Evolutionary conservation across 2,797 vertebrate species (phyloP), one percentile per base, ranked within the genome.

Genomic region (Hephaestus fuliginosus): DNA sequence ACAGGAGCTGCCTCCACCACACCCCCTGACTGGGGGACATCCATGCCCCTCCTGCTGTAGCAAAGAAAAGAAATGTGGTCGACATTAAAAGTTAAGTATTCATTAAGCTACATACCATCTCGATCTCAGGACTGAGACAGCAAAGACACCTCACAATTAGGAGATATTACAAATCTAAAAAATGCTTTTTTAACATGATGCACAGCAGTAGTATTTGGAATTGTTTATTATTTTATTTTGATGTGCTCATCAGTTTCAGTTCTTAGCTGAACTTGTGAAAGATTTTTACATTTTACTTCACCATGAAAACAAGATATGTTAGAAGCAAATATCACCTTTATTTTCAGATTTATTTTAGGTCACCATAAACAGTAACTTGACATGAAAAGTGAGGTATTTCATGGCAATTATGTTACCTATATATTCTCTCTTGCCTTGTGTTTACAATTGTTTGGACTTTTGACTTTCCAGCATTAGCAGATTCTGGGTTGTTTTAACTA

Each of bases 1-100:
- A 97, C 96, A 2, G 98, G 95, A 4, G 96, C 92, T 5, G 94
- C 88, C 78, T 97, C 97, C 46, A 93, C 91, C 18, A 95, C 94
- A 2, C 89, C 93, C 8, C 88, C 95, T 1, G 94, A 88, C 9
- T 90, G 94, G 39, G 93, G 62, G 17, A 93, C 62, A 61, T 74
- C 83, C 53, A 90, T 64, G 36, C 79, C 86, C 55, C 80, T 84
- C 79, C 96, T 96, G 81, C 33, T 75, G 76, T 2, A 80, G 53
- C 43, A 89, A 17, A 72, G 53, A 13, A 83, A n/a, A n/a, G n/a
- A n/a, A n/a, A n/a, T n/a, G n/a, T n/a, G n/a, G n/a, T n/a, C n/a
- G n/a, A n/a, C n/a, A n/a, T n/a, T n/a, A n/a, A n/a, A n/a, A n/a
- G n/a, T n/a, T n/a, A 63, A 51, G 22, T 58, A 28, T 77, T 62